Base-by-base conservation (phyloP, 2,888 invertebrate genomes). In the Gastracanthus pulcherrimus region DNA sequence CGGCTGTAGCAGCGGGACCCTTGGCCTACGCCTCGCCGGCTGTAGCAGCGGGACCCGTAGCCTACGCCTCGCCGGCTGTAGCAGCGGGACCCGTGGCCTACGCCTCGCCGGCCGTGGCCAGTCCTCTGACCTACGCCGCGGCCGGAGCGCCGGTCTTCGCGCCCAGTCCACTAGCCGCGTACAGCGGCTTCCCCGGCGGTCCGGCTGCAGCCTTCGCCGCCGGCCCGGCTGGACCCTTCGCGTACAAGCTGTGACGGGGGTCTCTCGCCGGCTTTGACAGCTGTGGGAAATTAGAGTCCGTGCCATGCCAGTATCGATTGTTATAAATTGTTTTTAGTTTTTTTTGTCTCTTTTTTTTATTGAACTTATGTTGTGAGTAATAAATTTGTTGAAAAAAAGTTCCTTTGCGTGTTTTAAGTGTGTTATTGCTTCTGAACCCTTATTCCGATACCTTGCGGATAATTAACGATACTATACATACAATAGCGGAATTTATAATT, bases 1-100 rank as follows among this genome's bases (percentile, higher is more conserved):
- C 62, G 16, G 62, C 19, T 3, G 31, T 94, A 9, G 93, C 93
- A 6, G 93, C 92, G 31, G 90, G 93, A 11, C 92, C 93, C 0
- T 92, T 93, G 76, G 91, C 93, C 85, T 91, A 91, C 62, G 91
- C 93, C 16, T 86, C 90, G 88, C 1, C 81, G 87, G 5, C 86
- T 87, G 31, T 87, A 23, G 87, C 85, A 58, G 78, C 94, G 2
- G 93, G 94, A 58, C 72, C 74, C 16, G 16, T 60, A 16, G 16
- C 60, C 16, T 60, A 60, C 11, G 29, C 71, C 13, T 78, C 80
- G n/a, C 66, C 81, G 19, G 88, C 88, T 11, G 87, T 88, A 85
- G 86, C 90, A 13, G 88, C 88, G 9, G 87, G 89, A 51, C 51
- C 34, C 34, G 23, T 70, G 11, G 70, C 70, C 16, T 91, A 91